phyloP scores from a whole-genome alignment of 2,888 invertebrate genomes.

The Noctua janthe region DNA sequence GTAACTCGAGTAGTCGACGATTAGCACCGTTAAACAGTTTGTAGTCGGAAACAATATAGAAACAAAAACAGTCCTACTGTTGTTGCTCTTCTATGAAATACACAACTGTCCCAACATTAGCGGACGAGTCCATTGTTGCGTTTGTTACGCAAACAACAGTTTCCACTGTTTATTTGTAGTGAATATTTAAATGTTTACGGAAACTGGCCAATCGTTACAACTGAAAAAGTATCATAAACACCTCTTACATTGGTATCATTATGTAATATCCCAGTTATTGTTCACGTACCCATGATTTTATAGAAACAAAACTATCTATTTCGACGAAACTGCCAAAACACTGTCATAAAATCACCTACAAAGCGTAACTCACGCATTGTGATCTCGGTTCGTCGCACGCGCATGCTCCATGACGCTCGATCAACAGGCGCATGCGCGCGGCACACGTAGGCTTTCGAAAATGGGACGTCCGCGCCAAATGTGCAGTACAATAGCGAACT shows the following conservation, averaged over 20 bases:
- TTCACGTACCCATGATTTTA: conserved; percentile 9
- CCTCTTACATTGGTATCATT: conserved; percentile 1
- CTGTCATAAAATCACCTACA: conserved; percentile 73
- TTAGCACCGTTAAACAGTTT: conserved; percentile 45
- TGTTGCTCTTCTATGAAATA: conserved; percentile 55
- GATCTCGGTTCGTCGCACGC: conserved; percentile 79
- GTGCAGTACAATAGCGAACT: conserved; percentile 70
- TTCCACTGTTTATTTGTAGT: conserved; percentile 38
- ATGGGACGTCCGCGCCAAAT: conserved; percentile 74
- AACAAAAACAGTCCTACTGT: conserved; percentile 38
- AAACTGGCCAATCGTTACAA: neutral
- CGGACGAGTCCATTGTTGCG: conserved; percentile 47
- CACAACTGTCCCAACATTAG: conserved; percentile 49
- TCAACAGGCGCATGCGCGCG: conserved; percentile 77
- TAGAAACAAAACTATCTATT: conserved; percentile 61
- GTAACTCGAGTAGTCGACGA: conserved; percentile 25
- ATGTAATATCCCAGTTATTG: conserved; percentile 7
- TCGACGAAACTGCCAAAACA: conserved; percentile 74
- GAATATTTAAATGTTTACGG: conserved; percentile 42
- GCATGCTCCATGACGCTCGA: conserved; percentile 79
- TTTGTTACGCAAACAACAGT: conserved; percentile 42
- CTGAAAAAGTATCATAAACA: neutral
- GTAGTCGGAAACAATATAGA: conserved; percentile 38
- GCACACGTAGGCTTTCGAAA: conserved; percentile 78
- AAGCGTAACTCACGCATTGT: conserved; percentile 78